phyloP scores from a whole-genome alignment of 2,113 vertebrate genomes.

The Cryptotis parvus region DNA sequence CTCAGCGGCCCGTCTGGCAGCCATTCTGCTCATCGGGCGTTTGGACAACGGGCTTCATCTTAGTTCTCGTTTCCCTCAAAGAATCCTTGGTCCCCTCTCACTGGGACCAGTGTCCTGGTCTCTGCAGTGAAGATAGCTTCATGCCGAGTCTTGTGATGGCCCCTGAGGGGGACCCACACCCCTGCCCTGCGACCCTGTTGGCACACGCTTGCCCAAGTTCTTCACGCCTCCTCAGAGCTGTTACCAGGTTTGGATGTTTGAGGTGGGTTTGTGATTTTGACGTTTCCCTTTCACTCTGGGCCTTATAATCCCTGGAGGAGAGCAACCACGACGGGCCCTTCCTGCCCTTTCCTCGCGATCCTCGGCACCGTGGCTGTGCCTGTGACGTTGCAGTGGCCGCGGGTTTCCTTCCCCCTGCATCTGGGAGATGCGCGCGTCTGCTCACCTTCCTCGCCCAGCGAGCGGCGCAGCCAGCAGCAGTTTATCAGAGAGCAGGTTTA shows the following conservation, averaged over 20 bases:
- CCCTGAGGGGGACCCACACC: neutral
- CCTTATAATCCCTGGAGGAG: neutral
- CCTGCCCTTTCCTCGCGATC: neutral
- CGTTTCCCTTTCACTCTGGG: neutral
- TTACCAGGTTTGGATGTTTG: neutral
- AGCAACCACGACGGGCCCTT: too few relatives aligned
- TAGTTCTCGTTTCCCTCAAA: neutral
- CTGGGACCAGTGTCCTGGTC: too few relatives aligned
- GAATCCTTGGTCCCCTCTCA: neutral
- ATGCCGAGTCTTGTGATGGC: neutral
- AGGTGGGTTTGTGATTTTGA: constrained; percentile 13
- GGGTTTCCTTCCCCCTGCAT: too few relatives aligned
- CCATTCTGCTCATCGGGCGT: neutral
- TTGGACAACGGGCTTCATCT: neutral
- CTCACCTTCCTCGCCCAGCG: neutral
- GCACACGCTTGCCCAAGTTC: neutral
- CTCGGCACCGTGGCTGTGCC: neutral
- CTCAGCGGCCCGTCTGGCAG: neutral
- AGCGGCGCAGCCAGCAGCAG: neutral
- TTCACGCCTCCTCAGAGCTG: neutral
- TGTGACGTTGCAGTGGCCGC: neutral
- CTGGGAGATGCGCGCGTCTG: too few relatives aligned
- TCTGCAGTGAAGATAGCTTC: too few relatives aligned
- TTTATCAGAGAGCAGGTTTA: constrained; percentile 16
- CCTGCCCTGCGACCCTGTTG: neutral